phyloP scores from a whole-genome alignment of 1,140 invertebrate species.

The Trypoxylus dichotomus region DNA sequence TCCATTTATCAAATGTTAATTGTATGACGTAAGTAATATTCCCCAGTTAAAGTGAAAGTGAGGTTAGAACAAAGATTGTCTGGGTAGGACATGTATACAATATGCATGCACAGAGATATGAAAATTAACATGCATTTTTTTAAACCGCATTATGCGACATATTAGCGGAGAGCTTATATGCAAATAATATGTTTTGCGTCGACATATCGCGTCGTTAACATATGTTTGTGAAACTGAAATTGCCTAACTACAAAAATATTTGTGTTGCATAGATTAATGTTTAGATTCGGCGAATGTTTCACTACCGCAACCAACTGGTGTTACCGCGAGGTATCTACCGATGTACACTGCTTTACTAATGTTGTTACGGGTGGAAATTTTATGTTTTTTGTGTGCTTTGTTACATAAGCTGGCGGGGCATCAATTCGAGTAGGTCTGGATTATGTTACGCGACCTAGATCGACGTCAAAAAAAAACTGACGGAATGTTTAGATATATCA shows the following conservation, averaged over 20 bases:
- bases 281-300: not conserved
- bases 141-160: not conserved
- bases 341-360: not conserved
- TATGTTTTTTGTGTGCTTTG: not conserved
- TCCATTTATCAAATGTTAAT: no score
- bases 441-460: not conserved
- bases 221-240: slow-evolving; percentile 2
- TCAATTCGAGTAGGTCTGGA: not conserved
- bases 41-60: no score
- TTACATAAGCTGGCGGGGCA: no score
- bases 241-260: slow-evolving; percentile 20
- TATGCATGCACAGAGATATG: not conserved
- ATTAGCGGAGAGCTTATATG: not conserved
- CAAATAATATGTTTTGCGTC: not conserved
- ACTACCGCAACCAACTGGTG: not conserved
- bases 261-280: not conserved
- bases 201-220: not conserved
- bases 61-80: no score
- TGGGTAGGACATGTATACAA: no score
- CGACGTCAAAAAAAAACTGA: not conserved
- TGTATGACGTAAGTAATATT: no score
- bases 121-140: no score
- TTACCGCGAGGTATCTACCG: not conserved
- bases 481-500: no score
- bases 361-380: not conserved